A percentile compares a stretch with the other conserved stretches of the same genome.
Evolutionary conservation across 2,888 invertebrate species (phyloP).

Genomic region (Acrobasis consociella): DNA sequence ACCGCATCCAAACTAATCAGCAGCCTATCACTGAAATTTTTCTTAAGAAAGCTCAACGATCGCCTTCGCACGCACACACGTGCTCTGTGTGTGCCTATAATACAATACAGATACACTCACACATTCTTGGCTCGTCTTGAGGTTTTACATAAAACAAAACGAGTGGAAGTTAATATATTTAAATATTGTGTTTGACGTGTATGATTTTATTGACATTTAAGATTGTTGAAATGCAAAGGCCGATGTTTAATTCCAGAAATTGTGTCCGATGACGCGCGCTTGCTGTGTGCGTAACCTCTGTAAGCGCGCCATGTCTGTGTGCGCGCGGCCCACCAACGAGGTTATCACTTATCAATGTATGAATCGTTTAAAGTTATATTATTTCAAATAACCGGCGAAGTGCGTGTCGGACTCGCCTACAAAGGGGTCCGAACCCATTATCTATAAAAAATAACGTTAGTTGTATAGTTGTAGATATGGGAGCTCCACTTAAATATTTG

Average conservation of each 20-base stretch:
- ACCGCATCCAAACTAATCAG: not conserved
- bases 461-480: too few relatives aligned
- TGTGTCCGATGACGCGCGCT: constrained; percentile 29
- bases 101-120: constrained; percentile 38
- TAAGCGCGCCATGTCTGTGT: constrained; percentile 39
- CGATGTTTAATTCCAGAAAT: constrained; percentile 43
- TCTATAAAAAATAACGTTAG: too few relatives aligned
- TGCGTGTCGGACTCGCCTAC: too few relatives aligned
- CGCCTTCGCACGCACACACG: constrained; percentile 51
- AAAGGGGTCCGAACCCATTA: too few relatives aligned
- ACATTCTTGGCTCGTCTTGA: constrained; percentile 34
- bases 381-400: constrained; percentile 56
- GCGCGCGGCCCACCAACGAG: constrained; percentile 61
- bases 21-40: constrained; percentile 47
- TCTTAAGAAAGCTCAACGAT: constrained; percentile 49
- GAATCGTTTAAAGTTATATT: constrained; percentile 57
- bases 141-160: not conserved
- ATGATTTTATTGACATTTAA: constrained; percentile 11
- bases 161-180: not conserved
- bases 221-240: constrained; percentile 34
- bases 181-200: not conserved
- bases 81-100: constrained; percentile 34
- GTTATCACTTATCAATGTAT: constrained; percentile 76
- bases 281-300: constrained; percentile 36
- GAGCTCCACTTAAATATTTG: too few relatives aligned